Base-by-base conservation (phyloP, 2,113 vertebrate species). In the Aramus guarauna region DNA sequence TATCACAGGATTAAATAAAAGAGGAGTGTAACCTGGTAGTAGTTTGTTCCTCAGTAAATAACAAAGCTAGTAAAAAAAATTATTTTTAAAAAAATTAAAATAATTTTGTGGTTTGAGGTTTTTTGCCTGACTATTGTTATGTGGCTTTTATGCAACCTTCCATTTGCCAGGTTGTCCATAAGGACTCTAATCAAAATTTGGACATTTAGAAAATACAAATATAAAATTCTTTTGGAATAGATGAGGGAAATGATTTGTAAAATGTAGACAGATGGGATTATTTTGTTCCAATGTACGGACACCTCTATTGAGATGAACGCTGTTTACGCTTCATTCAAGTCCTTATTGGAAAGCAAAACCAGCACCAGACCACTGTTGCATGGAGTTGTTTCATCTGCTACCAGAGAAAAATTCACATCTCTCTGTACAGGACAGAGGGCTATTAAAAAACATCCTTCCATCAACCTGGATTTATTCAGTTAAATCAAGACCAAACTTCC, bases 121-220 rank as follows among this genome's bases (percentile, higher is more conserved):
- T 83, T 85, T 95, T 93, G 80, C 50, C 72, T 94, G 84, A 73
- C 66, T 71, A 47, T 45, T 88, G 16, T 66, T 60, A 34, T 21
- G 50, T 80, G 62, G 58, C 81, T 85, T 96, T 95, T 80, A 86
- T 79, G 45, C 66, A 94, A 56, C 27, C 17, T 93, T 95, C 50
- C 73, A 7, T 91, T 95, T 95, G 27, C 34, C 59, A 82, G 21
- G 29, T 76, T 86, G 78, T 73, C 53, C 91, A 17, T 85, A 63
- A 96, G 69, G 73, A 96, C 34, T 68, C 50, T 55, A 69, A 94
- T 77, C 60, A 85, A 97, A 96, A 47, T 72, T 66, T 79, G 30
- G 43, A 64, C 32, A 64, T 86, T 83, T 88, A 78, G 68, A 96
- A 93, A 94, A 84, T 43, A 79, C 24, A 88, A 50, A 56, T 52